Conservation (phyloP, 2,113 vertebrate genomes). For the Anas platyrhynchos region DNA sequence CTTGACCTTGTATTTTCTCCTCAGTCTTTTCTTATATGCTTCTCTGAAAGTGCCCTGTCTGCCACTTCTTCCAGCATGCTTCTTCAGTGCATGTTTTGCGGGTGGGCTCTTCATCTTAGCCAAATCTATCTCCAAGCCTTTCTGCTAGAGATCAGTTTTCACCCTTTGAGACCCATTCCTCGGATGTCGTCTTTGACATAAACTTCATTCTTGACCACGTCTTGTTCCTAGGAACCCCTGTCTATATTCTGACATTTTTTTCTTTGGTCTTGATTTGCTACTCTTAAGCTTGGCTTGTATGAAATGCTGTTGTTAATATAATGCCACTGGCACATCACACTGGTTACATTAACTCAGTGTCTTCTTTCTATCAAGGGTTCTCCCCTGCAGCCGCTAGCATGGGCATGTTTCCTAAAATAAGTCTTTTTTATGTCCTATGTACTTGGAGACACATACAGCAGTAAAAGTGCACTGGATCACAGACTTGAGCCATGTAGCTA, state of each 20-base stretch:
- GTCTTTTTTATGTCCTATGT: background rate
- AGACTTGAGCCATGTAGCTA: background rate
- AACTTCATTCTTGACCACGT: background rate
- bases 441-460: rapidly evolving
- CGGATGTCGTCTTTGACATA: background rate
- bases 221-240: background rate
- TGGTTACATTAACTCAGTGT: background rate
- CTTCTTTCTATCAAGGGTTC: background rate
- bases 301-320: background rate
- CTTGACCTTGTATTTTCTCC: background rate
- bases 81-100: background rate
- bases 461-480: background rate
- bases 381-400: background rate
- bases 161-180: background rate
- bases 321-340: background rate
- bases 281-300: background rate
- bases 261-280: background rate
- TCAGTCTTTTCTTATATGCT: background rate
- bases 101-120: background rate
- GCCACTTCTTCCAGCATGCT: rapidly evolving
- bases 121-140: background rate
- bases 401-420: background rate
- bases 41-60: background rate
- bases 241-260: background rate
- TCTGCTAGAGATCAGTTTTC: background rate